phyloP scores from a whole-genome alignment of 2,797 vertebrate species.

The Acridotheres tristis region DNA sequence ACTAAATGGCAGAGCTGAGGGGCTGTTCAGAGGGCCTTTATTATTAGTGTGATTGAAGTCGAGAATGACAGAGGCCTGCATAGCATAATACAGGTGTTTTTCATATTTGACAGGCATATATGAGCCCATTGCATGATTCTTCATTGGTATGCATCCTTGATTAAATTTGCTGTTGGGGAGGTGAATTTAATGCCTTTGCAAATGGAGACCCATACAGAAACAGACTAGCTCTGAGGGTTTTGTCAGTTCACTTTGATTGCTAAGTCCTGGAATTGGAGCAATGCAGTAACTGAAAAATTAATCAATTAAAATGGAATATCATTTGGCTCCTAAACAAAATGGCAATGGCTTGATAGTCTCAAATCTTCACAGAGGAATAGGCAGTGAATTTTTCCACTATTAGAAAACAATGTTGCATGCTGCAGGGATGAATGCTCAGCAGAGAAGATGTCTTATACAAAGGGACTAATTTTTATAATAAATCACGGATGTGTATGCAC shows the following conservation, averaged over 20 bases:
- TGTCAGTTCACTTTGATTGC: slow-evolving; percentile 53
- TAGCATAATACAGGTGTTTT: not conserved
- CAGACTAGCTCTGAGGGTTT: not conserved
- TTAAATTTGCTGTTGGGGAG: slow-evolving; percentile 14
- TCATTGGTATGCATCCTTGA: slow-evolving; percentile 35
- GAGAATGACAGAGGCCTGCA: not conserved
- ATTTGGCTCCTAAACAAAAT: slow-evolving; percentile 56
- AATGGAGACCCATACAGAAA: not conserved
- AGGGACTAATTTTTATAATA: not conserved
- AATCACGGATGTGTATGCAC: not conserved
- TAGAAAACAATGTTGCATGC: not conserved
- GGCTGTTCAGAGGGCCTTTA: not conserved
- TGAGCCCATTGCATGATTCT: not conserved
- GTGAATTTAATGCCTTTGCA: slow-evolving; percentile 37
- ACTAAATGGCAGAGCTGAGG: not conserved
- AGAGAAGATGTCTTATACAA: not conserved
- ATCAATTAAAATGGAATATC: slow-evolving; percentile 38
- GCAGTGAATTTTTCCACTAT: not conserved
- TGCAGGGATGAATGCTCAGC: not conserved
- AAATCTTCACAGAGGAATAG: not conserved
- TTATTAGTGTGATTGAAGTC: not conserved
- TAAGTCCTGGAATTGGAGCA: slow-evolving; percentile 36
- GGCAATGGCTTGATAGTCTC: not conserved
- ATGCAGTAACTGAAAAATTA: slow-evolving; percentile 45
- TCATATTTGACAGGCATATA: not conserved